phyloP scores from a whole-genome alignment of 2,113 vertebrate genomes.

The Otus sunia region DNA sequence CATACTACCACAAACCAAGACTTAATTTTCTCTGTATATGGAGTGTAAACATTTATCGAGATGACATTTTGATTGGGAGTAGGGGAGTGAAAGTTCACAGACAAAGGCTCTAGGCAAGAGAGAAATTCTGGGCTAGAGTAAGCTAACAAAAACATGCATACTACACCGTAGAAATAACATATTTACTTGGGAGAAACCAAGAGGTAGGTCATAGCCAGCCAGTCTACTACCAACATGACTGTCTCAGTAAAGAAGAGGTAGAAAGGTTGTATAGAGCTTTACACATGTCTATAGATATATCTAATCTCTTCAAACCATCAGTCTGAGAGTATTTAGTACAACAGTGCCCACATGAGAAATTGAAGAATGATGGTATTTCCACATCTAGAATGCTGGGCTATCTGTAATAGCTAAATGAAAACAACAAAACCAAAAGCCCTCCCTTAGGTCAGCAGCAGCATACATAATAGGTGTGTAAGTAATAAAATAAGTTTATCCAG shows the following conservation, averaged over 20 bases:
- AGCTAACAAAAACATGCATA: not conserved
- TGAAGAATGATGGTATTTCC: not conserved
- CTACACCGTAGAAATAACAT: not conserved
- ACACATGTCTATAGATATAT: not conserved
- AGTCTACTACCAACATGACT: not conserved
- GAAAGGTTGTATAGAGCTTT: not conserved
- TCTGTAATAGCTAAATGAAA: not conserved
- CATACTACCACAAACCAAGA: not conserved
- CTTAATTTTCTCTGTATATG: not conserved
- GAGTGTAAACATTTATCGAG: not conserved
- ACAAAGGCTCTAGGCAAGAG: not conserved
- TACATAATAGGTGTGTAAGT: not conserved
- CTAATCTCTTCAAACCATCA: not conserved
- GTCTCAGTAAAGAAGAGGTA: not conserved
- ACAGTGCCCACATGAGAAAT: not conserved
- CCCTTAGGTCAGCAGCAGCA: not conserved
- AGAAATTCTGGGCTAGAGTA: not conserved
- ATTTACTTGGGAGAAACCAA: not conserved
- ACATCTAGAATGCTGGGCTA: not conserved
- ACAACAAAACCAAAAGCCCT: not conserved
- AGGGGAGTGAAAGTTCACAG: not conserved
- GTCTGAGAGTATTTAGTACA: not conserved
- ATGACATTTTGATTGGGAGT: not conserved
- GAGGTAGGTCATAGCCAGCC: not conserved
- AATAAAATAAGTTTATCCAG: not conserved